Conservation (phyloP, 1,140 invertebrate species). For the Philaenus spumarius region DNA sequence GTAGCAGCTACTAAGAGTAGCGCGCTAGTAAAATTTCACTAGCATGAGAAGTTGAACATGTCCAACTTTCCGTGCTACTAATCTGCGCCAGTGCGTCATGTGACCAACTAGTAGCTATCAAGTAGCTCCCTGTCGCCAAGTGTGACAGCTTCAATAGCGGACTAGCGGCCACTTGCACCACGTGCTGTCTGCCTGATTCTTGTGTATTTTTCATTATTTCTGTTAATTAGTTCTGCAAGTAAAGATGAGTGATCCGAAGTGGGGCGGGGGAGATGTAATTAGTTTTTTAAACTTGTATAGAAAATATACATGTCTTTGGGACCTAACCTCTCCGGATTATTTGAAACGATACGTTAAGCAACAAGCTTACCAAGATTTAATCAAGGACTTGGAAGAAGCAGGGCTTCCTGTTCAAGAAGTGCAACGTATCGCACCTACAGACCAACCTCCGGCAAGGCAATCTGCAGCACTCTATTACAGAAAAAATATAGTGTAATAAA, state of each 20-base stretch:
- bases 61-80: slow-evolving; percentile 2
- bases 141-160: neutral
- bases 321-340: neutral
- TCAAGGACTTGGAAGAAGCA: neutral
- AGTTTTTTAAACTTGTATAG: neutral
- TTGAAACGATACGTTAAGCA: neutral
- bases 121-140: too few species aligned
- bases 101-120: slow-evolving; percentile 2
- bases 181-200: neutral
- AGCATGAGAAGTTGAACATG: slow-evolving; percentile 1
- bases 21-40: neutral
- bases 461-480: too few species aligned
- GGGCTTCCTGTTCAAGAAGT: neutral
- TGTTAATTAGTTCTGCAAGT: too few species aligned
- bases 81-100: slow-evolving; percentile 1
- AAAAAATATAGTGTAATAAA: too few species aligned
- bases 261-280: neutral
- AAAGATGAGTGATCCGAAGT: neutral
- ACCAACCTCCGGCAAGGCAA: too few species aligned
- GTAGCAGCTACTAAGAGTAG: neutral
- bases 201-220: neutral
- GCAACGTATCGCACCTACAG: too few species aligned
- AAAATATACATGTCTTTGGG: slow-evolving; percentile 5
- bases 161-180: neutral
- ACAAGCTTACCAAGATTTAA: neutral